Percentiles rank a stretch among this genome's conserved stretches.
phyloP scores from a whole-genome alignment of 92 coral and sea anemone genomes.

The Zoanthus sansibaricus region DNA sequence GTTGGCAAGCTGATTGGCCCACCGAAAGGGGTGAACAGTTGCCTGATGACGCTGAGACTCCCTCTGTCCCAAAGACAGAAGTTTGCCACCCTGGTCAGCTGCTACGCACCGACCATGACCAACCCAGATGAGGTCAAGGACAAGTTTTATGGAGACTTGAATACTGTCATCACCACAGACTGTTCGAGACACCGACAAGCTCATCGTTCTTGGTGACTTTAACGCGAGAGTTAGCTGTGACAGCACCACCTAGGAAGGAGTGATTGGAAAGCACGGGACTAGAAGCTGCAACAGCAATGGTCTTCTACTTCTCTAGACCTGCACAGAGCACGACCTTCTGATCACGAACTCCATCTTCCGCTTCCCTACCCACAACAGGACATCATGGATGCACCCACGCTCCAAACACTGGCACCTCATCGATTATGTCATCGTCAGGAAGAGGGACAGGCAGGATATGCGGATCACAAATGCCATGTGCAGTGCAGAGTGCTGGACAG shows the following conservation, averaged over 20 bases:
- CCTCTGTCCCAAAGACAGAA: background rate
- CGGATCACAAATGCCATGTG: conserved; percentile 44
- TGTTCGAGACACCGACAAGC: conserved; percentile 27
- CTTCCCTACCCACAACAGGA: conserved; percentile 45
- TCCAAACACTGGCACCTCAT: conserved; percentile 34
- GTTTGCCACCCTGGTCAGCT: conserved; percentile 55
- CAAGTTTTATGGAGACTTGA: conserved; percentile 44
- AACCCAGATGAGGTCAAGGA: conserved; percentile 57
- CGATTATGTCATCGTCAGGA: conserved; percentile 27
- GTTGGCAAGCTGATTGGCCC: conserved; percentile 21
- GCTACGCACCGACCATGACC: conserved; percentile 54
- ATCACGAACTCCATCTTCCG: conserved; percentile 52
- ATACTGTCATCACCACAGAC: background rate
- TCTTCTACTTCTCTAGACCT: conserved; percentile 26
- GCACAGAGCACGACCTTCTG: conserved; percentile 32
- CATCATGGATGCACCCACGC: conserved; percentile 65
- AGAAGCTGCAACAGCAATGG: conserved; percentile 38
- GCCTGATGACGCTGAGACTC: conserved; percentile 40
- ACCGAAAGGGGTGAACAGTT: conserved; percentile 30
- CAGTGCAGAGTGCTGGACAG: too few relatives aligned
- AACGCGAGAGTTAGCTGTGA: conserved; percentile 45
- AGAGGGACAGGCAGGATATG: conserved; percentile 18
- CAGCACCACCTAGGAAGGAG: conserved; percentile 26
- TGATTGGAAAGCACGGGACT: conserved; percentile 42
- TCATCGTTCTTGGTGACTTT: conserved; percentile 55